Evolutionary conservation across 1,140 invertebrate species (phyloP).

Genomic region (Atopsyche davidsoni): DNA sequence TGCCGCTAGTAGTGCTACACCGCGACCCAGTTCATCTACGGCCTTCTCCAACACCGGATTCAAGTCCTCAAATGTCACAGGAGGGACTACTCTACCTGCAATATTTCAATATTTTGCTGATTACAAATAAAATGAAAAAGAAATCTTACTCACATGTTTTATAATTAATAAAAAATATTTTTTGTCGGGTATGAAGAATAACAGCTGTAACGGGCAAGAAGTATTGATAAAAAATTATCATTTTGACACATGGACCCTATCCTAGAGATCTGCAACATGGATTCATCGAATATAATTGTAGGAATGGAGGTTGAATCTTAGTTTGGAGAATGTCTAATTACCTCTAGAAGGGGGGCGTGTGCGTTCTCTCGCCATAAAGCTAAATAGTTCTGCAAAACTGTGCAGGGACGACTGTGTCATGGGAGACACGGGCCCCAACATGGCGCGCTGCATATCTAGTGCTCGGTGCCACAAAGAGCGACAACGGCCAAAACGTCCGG

Average conservation of each 20-base stretch:
- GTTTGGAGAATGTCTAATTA: too few species aligned
- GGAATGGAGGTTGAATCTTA: too few species aligned
- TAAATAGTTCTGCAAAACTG: slow-evolving; percentile 92
- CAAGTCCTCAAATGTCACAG: slow-evolving; percentile 73
- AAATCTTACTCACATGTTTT: background rate
- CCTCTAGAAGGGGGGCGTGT: slow-evolving; percentile 58
- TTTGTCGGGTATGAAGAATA: background rate
- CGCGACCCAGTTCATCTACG: slow-evolving; percentile 61
- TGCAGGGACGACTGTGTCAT: slow-evolving; percentile 91
- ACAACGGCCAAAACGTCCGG: slow-evolving; percentile 86
- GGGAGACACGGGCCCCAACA: slow-evolving; percentile 86
- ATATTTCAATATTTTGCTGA: background rate
- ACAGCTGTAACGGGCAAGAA: background rate
- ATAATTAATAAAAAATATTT: background rate
- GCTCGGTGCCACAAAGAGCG: slow-evolving; percentile 94
- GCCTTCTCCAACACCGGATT: slow-evolving; percentile 75
- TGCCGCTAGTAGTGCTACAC: slow-evolving; percentile 45
- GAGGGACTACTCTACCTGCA: slow-evolving; percentile 66
- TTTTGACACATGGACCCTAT: too few species aligned
- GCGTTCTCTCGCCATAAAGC: slow-evolving; percentile 83
- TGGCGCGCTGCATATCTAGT: slow-evolving; percentile 92
- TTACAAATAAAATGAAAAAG: background rate
- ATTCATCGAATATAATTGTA: too few species aligned
- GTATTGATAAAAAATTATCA: too few species aligned
- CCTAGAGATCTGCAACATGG: too few species aligned